Evolutionary conservation across 2,888 invertebrate species (phyloP), one percentile per base, ranked within the genome.

Genomic region (Amphipoea oculea): DNA sequence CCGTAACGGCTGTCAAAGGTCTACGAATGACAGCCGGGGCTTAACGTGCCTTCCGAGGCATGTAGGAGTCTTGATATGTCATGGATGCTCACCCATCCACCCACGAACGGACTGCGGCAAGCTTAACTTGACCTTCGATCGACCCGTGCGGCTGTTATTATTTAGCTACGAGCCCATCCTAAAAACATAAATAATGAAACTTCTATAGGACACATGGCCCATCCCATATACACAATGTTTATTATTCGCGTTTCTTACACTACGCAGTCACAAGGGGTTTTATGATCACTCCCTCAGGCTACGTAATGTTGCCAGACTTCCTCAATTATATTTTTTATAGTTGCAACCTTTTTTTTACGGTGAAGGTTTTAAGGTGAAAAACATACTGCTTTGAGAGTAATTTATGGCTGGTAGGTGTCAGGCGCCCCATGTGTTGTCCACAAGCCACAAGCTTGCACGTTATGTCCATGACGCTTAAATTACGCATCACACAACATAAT

Each of bases 261-360:
- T 48, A 63, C n/a, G 67, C 17, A 84, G 48, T 63, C 85, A n/a
- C 71, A 63, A 71, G 36, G 40, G 62, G 23, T 82, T 84, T 83
- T 82, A 83, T 73, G 57, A 76, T 60, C 65, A 63, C 65, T 69
- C 77, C 72, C 69, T 69, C 3, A 36, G 72, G 72, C 45, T 45
- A 75, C 66, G 62, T 86, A 76, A 85, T 70, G 72, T 83, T 76
- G 62, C 72, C 69, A 76, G 73, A n/a, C 69, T 82, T 76, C 72
- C 62, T 85, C 86, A 83, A 82, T 83, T 70, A 83, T 77, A 63
- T 82, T 81, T 83, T 83, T 76, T 82, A 85, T 86, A 82, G 70
- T 71, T 68, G 67, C 70, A 71, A 83, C 83, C 78, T 79, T 86
- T 85, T 78, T 81, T 87, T 75, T 74, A 87, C 73, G 72, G 20